Percentiles rank a stretch among this genome's conserved stretches.
These are phyloP conservation scores for Atrichornis clamosus DNA, from an alignment of 2,113 vertebrate genomes.

Conservation along the genomic window DNA sequence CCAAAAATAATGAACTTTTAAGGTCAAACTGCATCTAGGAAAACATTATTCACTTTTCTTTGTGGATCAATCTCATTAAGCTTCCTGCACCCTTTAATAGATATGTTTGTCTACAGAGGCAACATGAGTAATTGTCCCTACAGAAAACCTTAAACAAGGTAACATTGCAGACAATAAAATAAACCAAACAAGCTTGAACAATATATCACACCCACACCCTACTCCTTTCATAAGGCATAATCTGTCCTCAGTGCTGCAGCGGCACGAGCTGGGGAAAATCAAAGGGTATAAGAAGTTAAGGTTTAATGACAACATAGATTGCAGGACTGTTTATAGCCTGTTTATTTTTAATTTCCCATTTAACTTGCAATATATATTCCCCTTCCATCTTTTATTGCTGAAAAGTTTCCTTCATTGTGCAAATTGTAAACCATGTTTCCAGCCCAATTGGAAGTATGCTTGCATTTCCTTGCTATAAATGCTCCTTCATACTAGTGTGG, in stretches of 20 bases:
- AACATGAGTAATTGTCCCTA: not conserved
- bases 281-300: not conserved
- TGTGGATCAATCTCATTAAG: slow-evolving; percentile 35
- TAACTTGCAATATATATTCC: not conserved
- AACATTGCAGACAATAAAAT: not conserved
- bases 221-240: not conserved
- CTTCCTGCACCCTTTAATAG: slow-evolving; percentile 47
- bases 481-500: not conserved
- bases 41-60: not conserved
- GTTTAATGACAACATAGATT: not conserved
- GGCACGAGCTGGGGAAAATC: not conserved
- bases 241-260: not conserved
- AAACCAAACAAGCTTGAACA: not conserved
- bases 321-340: not conserved
- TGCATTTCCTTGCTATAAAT: not conserved
- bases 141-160: slow-evolving; percentile 1
- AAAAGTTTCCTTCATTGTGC: not conserved
- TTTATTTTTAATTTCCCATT: not conserved
- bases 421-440: not conserved
- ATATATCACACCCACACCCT: not conserved
- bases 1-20: slow-evolving; percentile 66
- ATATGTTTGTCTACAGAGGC: slow-evolving; percentile 48
- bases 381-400: not conserved
- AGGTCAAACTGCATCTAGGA: slow-evolving; percentile 41
- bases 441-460: not conserved